These are phyloP conservation scores for Tyto alba DNA, from an alignment of 2,113 vertebrate genomes.

Conservation along the genomic window DNA sequence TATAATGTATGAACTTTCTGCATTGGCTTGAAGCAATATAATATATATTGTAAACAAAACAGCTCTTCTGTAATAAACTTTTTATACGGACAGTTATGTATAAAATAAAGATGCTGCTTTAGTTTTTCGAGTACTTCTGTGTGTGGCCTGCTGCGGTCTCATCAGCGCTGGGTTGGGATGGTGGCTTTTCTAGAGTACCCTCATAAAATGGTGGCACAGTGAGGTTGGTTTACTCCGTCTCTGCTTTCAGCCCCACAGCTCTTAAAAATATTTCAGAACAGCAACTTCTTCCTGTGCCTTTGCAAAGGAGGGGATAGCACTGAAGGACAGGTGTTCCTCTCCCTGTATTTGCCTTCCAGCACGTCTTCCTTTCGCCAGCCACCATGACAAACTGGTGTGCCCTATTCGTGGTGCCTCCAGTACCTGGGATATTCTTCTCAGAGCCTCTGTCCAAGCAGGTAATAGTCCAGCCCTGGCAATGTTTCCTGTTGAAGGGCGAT, in stretches of 20 bases:
- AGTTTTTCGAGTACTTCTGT: conserved; percentile 43
- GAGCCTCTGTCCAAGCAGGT: not conserved
- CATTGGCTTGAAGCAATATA: conserved; percentile 74
- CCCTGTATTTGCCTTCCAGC: not conserved
- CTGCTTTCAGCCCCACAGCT: not conserved
- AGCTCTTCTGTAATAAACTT: conserved; percentile 73
- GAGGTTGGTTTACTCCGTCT: not conserved
- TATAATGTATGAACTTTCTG: conserved; percentile 67
- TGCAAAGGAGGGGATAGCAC: not conserved
- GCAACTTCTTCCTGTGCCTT: not conserved
- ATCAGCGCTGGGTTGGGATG: accelerated
- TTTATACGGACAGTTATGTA: conserved; percentile 72
- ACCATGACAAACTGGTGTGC: not conserved
- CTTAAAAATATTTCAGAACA: not conserved
- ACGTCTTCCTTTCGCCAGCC: accelerated
- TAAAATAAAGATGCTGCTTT: conserved; percentile 76
- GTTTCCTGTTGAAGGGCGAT: not conserved
- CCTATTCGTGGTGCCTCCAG: accelerated
- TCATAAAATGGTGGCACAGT: not conserved
- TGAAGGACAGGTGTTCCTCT: accelerated
- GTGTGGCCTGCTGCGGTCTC: not conserved
- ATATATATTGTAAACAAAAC: conserved; percentile 80
- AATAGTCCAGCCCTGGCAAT: not conserved
- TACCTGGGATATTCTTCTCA: not conserved
- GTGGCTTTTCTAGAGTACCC: not conserved